Conservation (phyloP, 2,113 vertebrate species). For the Siniperca chuatsi region DNA sequence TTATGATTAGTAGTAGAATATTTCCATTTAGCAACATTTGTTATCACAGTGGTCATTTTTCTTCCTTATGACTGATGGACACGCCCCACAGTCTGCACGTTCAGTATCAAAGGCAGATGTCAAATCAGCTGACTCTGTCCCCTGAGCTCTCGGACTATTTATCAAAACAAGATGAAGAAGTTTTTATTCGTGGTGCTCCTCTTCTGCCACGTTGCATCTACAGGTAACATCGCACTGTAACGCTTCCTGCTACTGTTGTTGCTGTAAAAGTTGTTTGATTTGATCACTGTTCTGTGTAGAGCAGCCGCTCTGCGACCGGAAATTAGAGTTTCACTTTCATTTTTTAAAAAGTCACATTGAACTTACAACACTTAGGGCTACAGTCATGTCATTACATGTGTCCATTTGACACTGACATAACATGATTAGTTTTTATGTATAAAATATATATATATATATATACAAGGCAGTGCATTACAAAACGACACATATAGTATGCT, state of each 20-base stretch:
- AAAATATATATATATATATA: no score
- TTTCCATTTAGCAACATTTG: no score
- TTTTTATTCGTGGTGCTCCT: not conserved
- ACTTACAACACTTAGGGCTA: not conserved
- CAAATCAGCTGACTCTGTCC: not conserved
- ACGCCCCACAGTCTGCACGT: not conserved
- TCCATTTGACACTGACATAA: no score
- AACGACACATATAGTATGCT: not conserved
- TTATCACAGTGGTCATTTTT: not conserved
- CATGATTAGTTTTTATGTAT: no score
- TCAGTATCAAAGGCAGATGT: not conserved
- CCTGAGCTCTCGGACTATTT: not conserved
- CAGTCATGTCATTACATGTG: no score
- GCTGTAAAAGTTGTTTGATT: not conserved
- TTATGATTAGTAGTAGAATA: no score
- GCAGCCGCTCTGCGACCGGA: no score
- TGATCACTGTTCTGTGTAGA: not conserved
- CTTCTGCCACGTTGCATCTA: not conserved
- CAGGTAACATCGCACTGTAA: conserved; percentile 2
- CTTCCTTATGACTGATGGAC: not conserved
- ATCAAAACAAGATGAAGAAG: not conserved
- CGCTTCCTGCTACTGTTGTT: not conserved
- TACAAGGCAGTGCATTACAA: not conserved
- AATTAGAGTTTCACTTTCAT: not conserved
- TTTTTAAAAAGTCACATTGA: not conserved